Evolutionary conservation across 2,113 vertebrate genomes (phyloP).

Genomic region (Mormyrus lacerda): DNA sequence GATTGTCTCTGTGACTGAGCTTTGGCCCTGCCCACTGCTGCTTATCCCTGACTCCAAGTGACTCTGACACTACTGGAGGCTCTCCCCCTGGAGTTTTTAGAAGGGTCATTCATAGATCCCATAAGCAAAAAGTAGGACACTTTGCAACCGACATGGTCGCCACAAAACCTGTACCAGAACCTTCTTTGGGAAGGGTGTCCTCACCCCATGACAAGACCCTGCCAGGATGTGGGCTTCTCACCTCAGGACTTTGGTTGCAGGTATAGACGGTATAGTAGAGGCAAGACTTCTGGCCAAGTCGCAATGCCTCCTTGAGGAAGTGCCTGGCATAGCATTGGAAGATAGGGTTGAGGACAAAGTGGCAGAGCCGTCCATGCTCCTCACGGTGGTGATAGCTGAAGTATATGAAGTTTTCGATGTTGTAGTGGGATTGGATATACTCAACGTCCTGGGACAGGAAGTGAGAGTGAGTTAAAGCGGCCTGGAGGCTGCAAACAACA

Average conservation of each 20-base stretch:
- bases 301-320: slow-evolving; percentile 80
- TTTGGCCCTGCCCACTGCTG: neutral
- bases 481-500: neutral
- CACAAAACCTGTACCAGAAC: neutral
- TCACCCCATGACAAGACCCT: neutral
- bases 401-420: slow-evolving; percentile 83
- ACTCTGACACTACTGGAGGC: neutral
- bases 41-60: neutral
- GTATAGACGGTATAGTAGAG: slow-evolving; percentile 75
- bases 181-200: neutral
- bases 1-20: neutral
- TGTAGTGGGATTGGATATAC: slow-evolving; percentile 76
- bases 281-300: slow-evolving; percentile 72
- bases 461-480: neutral
- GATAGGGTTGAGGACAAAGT: slow-evolving; percentile 67
- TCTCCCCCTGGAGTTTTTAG: neutral
- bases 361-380: slow-evolving; percentile 75
- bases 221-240: slow-evolving; percentile 38
- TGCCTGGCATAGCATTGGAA: slow-evolving; percentile 67
- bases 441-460: slow-evolving; percentile 66
- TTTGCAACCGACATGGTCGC: neutral
- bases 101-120: neutral
- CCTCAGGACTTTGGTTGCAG: slow-evolving; percentile 50
- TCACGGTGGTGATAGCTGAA: slow-evolving; percentile 67
- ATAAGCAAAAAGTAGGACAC: neutral